Base-by-base conservation (phyloP, 2,797 vertebrate genomes). In the Hydrocynus forskahlii region DNA sequence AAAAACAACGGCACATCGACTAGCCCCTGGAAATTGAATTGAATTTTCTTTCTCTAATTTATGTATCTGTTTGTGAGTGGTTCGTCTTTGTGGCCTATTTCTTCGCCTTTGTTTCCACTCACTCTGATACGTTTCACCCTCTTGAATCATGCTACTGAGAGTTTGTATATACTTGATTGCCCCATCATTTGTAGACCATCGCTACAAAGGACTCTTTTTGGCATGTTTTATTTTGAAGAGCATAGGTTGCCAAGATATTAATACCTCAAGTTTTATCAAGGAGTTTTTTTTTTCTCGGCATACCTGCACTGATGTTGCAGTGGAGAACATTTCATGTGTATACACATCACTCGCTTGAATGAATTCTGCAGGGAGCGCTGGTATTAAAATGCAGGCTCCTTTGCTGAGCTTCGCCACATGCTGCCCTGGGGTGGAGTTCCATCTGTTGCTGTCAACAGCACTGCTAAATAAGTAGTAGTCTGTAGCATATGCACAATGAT, bases 1-100 rank as follows among this genome's bases (percentile, higher is more conserved):
- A 64, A 35, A 62, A 29, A 77, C 66, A 19, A 81, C 75, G 59
- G 59, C 59, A 73, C 63, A 63, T 77, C 81, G 78, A 81, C 86
- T 68, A 82, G 86, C 85, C 86, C 81, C 84, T 86, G 84, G 83
- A 86, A 87, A 84, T 87, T 79, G 48, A 85, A 87, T 86, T 87
- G 72, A 57, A 81, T 87, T 90, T 86, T 75, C 29, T 80, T 80
- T 75, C 66, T 67, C 63, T 84, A 87, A 85, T 88, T 85, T 84
- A 87, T 83, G 78, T 84, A 76, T 83, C 77, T 85, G 81, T 87
- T 89, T 85, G 80, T 23, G n/a, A 81, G 43, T 48, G 60, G 74
- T 76, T 88, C 79, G 79, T 68, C 59, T 79, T 78, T 63, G 71
- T 84, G 73, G 78, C 59, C 75, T 87, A 43, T 87, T 86, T 81